Conservation (phyloP, 92 coral and sea anemone genomes). For the Palythoa heliodiscus region DNA sequence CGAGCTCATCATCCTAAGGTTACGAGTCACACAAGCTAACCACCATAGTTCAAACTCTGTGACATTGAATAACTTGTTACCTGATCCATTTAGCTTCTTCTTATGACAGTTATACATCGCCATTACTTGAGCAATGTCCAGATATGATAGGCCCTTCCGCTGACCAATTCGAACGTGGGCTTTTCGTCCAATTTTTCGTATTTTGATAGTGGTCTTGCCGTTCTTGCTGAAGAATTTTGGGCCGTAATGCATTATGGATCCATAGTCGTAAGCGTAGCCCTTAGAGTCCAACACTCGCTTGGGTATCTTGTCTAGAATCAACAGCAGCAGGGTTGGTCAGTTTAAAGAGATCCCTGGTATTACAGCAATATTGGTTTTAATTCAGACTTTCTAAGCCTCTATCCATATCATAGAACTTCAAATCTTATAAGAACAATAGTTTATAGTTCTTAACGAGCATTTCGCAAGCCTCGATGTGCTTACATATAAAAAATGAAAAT, state of each 20-base stretch:
- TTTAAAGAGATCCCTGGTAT: too few relatives aligned
- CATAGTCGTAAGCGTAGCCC: conserved; percentile 94
- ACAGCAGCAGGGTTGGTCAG: too few relatives aligned
- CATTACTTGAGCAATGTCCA: conserved; percentile 92
- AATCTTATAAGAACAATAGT: too few relatives aligned
- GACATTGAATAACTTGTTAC: conserved; percentile 34
- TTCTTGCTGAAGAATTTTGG: conserved; percentile 86
- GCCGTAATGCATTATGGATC: conserved; percentile 97
- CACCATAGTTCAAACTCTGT: too few relatives aligned
- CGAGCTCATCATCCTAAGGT: too few relatives aligned
- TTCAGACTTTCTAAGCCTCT: too few relatives aligned
- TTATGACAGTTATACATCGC: conserved; percentile 96
- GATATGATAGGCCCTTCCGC: conserved; percentile 87
- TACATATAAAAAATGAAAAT: too few relatives aligned
- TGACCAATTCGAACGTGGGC: conserved; percentile 89
- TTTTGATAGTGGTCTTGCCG: conserved; percentile 77
- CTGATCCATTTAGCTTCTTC: conserved; percentile 72
- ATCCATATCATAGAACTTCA: too few relatives aligned
- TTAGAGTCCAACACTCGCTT: conserved; percentile 83
- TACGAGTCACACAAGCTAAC: too few relatives aligned
- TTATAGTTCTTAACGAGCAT: too few relatives aligned
- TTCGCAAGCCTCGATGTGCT: too few relatives aligned
- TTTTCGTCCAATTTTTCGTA: conserved; percentile 74
- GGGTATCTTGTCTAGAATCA: conserved; percentile 80
- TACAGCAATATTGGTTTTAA: too few relatives aligned